Conservation (phyloP, 1,140 invertebrate species). For the Microvelia longipes region DNA sequence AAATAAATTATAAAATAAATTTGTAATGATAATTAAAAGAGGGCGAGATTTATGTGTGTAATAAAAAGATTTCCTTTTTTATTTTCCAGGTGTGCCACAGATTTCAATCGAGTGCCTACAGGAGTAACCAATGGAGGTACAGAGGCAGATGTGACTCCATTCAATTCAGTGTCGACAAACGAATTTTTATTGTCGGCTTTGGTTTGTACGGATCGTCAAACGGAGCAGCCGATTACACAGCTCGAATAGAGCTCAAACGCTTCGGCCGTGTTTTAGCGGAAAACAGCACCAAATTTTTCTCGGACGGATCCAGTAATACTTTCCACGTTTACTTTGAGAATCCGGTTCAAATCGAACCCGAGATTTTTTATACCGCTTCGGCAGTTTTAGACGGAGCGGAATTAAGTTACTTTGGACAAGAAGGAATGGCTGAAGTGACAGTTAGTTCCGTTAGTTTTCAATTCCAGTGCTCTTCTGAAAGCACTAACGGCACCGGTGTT, state of each 20-base stretch:
- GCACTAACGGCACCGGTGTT: constrained; percentile 84
- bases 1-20: no score
- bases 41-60: no score
- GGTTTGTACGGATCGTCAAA: constrained; percentile 83
- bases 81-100: constrained; percentile 65
- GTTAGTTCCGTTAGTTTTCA: constrained; percentile 80
- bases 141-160: constrained; percentile 81
- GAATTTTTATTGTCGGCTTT: constrained; percentile 84
- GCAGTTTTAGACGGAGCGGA: constrained; percentile 78
- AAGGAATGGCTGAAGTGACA: constrained; percentile 78
- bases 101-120: constrained; percentile 89
- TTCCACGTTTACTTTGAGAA: constrained; percentile 87
- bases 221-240: constrained; percentile 77
- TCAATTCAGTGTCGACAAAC: constrained; percentile 79
- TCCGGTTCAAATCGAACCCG: constrained; percentile 80
- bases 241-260: constrained; percentile 77
- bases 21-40: no score
- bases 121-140: constrained; percentile 90
- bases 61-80: no score
- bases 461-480: constrained; percentile 85
- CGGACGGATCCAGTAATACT: constrained; percentile 81
- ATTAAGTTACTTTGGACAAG: constrained; percentile 87
- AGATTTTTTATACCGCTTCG: constrained; percentile 78
- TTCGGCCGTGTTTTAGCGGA: constrained; percentile 69
- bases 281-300: constrained; percentile 82